Base-by-base conservation (phyloP, 2,113 vertebrate species). In the Alouatta palliata region DNA sequence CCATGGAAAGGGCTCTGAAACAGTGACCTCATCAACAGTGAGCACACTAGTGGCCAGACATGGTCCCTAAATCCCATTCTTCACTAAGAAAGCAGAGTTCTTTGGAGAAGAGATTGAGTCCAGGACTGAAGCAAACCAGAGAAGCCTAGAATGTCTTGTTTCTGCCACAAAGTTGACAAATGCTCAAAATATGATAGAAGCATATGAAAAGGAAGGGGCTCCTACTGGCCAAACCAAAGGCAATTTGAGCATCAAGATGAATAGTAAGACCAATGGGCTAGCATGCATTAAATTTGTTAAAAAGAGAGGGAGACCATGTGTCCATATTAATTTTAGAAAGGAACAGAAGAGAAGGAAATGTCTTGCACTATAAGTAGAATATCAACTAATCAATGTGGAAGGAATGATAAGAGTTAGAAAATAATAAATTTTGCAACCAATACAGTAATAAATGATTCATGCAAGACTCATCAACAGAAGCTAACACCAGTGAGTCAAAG, bases 181-280 rank as follows among this genome's bases (percentile, higher is more conserved):
- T 6, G 4, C 40, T 47, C 20, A 45, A n/a, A 40, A n/a, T 9
- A n/a, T 0, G 8, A 32, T 1, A 30, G 12, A 9, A 43, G 13
- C 0, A 3, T 17, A 25, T 17, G 32, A 10, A 25, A 49, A 80
- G 16, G 66, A 49, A 43, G 37, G 11, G 37, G 12, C 64, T 49
- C 9, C 35, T 32, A 3, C 9, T 11, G 66, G 37, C 37, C 6
- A 17, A 23, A 2, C 40, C 45, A 4, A 13, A 66, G n/a, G 56
- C 23, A 6, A 16, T 5, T 0, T 49, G 76, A 89, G 27, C 76
- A 64, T 32, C 6, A 14, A 58, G 21, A 19, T 64, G n/a, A 61
- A 13, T 6, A 2, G 2, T 2, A 43, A 73, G 2, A 32, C 14
- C 25, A 35, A 40, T 2, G 54, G 10, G 32, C 54, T 35, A 25